Conservation (phyloP, 2,113 vertebrate genomes). For the Tragulus kanchil region DNA sequence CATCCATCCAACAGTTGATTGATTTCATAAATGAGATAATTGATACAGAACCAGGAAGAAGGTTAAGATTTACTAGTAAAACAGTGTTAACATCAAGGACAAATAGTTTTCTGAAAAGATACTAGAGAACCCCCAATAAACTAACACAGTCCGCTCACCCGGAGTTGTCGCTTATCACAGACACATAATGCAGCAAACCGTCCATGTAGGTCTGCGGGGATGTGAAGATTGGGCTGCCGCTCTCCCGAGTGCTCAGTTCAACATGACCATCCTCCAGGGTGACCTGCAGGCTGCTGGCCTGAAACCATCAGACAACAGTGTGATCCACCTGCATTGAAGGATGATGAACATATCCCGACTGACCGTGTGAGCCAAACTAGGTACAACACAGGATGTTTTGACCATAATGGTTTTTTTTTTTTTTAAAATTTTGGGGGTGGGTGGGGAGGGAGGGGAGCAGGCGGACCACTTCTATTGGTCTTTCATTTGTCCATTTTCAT, state of each 20-base stretch:
- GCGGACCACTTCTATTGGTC: too few relatives aligned
- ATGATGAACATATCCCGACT: not conserved
- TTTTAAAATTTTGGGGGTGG: too few relatives aligned
- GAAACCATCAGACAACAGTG: constrained; percentile 68
- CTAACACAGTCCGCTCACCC: constrained; percentile 85
- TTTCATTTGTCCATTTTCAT: too few relatives aligned
- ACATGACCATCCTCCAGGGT: constrained; percentile 89
- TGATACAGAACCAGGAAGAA: constrained; percentile 9
- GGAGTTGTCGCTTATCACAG: constrained; percentile 82
- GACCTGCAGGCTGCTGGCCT: constrained; percentile 89
- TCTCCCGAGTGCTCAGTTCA: constrained; percentile 82
- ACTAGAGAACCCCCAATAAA: not conserved
- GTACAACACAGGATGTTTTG: not conserved
- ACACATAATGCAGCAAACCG: constrained; percentile 93
- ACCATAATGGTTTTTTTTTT: not conserved
- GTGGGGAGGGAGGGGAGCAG: too few relatives aligned
- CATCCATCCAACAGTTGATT: not conserved
- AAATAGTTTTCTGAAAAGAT: not conserved
- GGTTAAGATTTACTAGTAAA: not conserved
- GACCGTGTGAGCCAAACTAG: not conserved
- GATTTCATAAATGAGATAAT: constrained; percentile 1
- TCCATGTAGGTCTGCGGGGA: constrained; percentile 91
- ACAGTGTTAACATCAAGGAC: not conserved
- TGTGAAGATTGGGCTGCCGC: constrained; percentile 79
- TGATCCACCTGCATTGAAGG: not conserved